Evolutionary conservation across 2,797 vertebrate species (phyloP).

Genomic region (Phataginus tetradactyla): DNA sequence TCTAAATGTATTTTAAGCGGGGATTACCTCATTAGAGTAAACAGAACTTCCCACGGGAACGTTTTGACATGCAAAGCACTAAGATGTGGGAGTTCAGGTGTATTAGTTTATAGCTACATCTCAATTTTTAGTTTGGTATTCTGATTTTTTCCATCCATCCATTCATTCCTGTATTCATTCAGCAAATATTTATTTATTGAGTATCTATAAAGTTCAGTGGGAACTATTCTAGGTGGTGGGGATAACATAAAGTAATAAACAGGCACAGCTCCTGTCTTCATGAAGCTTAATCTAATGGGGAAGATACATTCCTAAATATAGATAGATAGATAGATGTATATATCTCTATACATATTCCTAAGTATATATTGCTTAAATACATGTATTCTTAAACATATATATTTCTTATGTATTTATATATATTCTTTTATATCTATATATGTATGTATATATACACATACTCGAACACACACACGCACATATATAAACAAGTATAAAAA

Average conservation of each 20-base stretch:
- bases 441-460: no score
- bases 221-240: neutral
- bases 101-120: neutral
- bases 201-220: neutral
- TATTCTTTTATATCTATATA: no score
- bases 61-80: neutral
- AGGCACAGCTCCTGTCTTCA: neutral
- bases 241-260: neutral
- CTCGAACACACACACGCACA: no score
- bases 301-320: neutral
- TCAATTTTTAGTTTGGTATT: neutral
- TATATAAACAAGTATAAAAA: neutral
- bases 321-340: neutral
- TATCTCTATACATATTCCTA: no score
- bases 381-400: no score
- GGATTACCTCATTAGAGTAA: neutral
- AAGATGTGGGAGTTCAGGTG: neutral
- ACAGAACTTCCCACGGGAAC: neutral
- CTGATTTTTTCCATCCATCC: neutral
- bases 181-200: conserved; percentile 32
- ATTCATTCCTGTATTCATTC: neutral
- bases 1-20: conserved; percentile 12
- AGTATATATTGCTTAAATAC: no score
- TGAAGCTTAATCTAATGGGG: neutral
- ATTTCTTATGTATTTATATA: no score